Evolutionary conservation across 2,797 vertebrate species (phyloP).

Genomic region (Eremophila alpestris): DNA sequence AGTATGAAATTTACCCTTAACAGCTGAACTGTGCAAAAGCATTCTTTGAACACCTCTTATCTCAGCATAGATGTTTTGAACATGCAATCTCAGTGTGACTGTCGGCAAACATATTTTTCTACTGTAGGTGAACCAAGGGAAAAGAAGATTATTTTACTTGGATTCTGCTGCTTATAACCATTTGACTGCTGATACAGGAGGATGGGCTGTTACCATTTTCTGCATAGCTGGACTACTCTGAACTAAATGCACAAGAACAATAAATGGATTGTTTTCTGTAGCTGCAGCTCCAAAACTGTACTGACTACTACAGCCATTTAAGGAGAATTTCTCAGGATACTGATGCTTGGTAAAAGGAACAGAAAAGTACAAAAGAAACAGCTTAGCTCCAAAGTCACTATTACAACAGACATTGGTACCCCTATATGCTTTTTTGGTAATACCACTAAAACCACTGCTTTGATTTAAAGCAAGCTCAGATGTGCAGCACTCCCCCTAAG

Average conservation of each 20-base stretch:
- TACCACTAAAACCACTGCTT: background rate
- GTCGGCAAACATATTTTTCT: background rate
- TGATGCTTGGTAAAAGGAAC: background rate
- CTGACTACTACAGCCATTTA: background rate
- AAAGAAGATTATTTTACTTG: background rate
- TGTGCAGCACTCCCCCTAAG: background rate
- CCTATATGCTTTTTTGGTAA: background rate
- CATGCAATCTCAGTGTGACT: background rate
- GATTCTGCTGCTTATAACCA: background rate
- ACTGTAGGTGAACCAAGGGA: rapidly evolving
- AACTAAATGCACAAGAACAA: background rate
- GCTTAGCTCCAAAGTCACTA: background rate
- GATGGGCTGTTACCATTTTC: background rate
- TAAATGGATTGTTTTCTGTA: background rate
- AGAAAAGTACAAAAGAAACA: background rate
- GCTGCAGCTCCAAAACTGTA: background rate
- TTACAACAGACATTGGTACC: background rate
- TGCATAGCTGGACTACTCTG: background rate
- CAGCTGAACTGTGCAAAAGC: background rate
- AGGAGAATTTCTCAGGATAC: background rate
- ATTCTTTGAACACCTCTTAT: background rate
- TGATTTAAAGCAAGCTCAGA: background rate
- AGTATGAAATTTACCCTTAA: background rate
- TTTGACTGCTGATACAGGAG: background rate
- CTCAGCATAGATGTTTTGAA: background rate